Evolutionary conservation across 2,113 vertebrate species (phyloP).

Genomic region (Pantherophis guttatus): DNA sequence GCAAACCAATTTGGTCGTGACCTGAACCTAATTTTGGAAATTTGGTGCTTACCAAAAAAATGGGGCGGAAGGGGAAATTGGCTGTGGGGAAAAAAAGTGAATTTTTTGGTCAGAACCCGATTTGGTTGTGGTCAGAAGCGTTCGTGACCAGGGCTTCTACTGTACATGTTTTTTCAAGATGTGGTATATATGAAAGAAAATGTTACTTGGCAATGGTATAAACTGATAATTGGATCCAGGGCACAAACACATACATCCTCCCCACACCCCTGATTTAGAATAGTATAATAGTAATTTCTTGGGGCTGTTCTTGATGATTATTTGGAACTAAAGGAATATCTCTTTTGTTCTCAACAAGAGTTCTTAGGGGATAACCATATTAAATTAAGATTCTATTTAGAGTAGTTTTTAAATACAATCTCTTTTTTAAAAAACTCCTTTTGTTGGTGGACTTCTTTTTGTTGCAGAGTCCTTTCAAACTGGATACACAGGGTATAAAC

Average conservation of each 20-base stretch:
- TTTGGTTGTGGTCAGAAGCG: too few relatives aligned
- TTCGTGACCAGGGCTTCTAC: too few relatives aligned
- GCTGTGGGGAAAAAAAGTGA: too few relatives aligned
- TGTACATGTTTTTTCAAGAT: too few relatives aligned
- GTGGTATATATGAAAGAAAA: neutral
- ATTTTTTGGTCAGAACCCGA: too few relatives aligned
- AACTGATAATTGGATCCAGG: neutral
- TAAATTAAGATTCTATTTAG: neutral
- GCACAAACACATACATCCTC: neutral
- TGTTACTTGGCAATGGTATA: neutral
- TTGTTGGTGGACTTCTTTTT: neutral
- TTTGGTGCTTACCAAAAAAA: too few relatives aligned
- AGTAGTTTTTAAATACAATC: neutral
- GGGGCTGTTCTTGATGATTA: neutral
- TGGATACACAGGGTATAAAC: neutral
- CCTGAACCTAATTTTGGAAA: too few relatives aligned
- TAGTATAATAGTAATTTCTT: neutral
- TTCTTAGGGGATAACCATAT: neutral
- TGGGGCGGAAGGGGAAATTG: too few relatives aligned
- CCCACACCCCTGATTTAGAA: neutral
- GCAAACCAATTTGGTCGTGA: too few relatives aligned
- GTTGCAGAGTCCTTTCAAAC: neutral
- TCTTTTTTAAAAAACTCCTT: neutral
- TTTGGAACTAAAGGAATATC: too few relatives aligned
- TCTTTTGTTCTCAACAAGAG: neutral